Percentiles rank a stretch among this genome's conserved stretches.
phyloP scores from a whole-genome alignment of 2,113 vertebrate genomes.

The Tichodroma muraria region DNA sequence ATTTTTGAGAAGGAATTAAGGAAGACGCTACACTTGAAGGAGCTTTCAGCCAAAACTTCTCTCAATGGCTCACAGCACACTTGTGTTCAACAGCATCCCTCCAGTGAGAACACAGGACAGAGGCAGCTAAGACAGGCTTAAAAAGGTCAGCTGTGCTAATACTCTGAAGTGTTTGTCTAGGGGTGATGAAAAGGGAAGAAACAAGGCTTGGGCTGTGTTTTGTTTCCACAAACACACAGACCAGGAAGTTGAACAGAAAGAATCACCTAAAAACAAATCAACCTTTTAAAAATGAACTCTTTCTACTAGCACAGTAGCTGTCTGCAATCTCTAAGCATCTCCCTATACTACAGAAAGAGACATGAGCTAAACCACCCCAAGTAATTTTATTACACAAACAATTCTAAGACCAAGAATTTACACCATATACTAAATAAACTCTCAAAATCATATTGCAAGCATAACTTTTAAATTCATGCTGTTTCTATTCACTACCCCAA shows the following conservation, averaged over 20 bases:
- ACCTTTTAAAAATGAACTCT: neutral
- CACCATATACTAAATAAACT: neutral
- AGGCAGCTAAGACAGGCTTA: neutral
- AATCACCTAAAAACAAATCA: neutral
- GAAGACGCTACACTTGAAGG: neutral
- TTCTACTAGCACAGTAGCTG: neutral
- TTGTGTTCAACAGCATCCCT: neutral
- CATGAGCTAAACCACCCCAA: neutral
- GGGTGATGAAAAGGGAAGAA: neutral
- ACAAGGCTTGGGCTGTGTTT: neutral
- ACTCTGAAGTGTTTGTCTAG: rapidly evolving
- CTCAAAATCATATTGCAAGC: neutral
- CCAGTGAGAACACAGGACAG: neutral
- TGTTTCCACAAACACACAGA: neutral
- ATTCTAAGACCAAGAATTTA: neutral
- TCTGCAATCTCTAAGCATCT: neutral
- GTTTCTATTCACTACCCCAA: rapidly evolving
- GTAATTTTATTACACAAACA: neutral
- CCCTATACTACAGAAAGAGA: neutral
- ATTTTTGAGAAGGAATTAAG: neutral
- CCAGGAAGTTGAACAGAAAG: neutral
- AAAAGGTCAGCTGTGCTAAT: neutral
- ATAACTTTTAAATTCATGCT: neutral
- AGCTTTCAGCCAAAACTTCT: neutral
- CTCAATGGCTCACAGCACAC: neutral